Base-by-base conservation (phyloP, 2,888 invertebrate genomes). In the Spodoptera littoralis region DNA sequence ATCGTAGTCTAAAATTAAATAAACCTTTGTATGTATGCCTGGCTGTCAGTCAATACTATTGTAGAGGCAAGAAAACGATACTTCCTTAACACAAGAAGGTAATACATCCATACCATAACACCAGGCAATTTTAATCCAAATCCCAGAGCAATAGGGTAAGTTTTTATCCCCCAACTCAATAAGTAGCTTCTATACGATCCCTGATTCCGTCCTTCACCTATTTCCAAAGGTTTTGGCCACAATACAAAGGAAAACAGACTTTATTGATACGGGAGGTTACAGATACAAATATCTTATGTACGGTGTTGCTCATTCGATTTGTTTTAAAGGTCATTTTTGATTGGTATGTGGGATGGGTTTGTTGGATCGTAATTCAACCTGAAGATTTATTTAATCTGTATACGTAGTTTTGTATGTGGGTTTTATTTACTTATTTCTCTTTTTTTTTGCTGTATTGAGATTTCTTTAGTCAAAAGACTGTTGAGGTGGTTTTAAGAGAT, bases 211-310 rank as follows among this genome's bases (percentile, higher is more conserved):
- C 45, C 55, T 52, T 46, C 30, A n/a, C 50, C 49, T 56, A 50
- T 53, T 61, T 60, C 24, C 53, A 56, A 59, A 43, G 61, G 57
- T 76, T 60, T 62, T 52, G 11, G 6, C 41, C 46, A 44, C 48
- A 53, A 18, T 63, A 59, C 54, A 76, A 71, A 75, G 56, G 43
- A 62, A 61, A 60, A 60, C 13, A 3, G 52, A 44, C 41, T 55
- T 53, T 75, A 75, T 70, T 56, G 52, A 70, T 56, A 58, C 43
- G 2, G 49, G 59, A 49, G 60, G 60, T 66, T 76, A 66, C 49
- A 22, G 45, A 18, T 46, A 9, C 0, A 18, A 58, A 44, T 8
- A 8, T 41, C 6, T n/a, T 12, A 30, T 22, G 0, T n/a, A 27
- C 8, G 2, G 44, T 22, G 51, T 45, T 18, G n/a, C 13, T 58